Conservation (phyloP, 2,888 invertebrate genomes). For the Physocephala rufipes region DNA sequence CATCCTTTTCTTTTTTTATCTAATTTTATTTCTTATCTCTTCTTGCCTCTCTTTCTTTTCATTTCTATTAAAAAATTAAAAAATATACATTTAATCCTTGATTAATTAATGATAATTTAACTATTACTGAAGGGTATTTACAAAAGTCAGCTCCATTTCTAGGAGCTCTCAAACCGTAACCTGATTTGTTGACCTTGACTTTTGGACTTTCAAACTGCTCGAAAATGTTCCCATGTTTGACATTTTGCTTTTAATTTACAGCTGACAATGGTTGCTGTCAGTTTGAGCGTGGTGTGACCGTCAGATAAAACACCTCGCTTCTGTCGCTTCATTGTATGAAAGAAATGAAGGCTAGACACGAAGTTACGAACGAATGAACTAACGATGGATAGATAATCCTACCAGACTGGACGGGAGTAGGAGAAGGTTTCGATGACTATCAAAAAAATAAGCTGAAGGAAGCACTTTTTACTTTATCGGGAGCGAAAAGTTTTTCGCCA, state of each 20-base stretch:
- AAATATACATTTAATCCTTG: too few species aligned
- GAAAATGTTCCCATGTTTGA: conserved; percentile 13
- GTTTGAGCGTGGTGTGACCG: background rate
- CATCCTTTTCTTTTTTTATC: too few species aligned
- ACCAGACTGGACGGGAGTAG: conserved; percentile 18
- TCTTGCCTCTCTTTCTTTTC: too few species aligned
- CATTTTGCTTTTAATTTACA: conserved; percentile 29
- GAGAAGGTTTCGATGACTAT: conserved; percentile 39
- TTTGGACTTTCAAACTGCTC: conserved; percentile 24
- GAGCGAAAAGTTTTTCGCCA: conserved; percentile 35
- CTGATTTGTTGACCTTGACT: conserved; percentile 34
- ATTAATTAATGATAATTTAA: too few species aligned
- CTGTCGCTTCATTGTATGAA: background rate
- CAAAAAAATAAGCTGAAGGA: conserved; percentile 52
- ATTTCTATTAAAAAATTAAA: too few species aligned
- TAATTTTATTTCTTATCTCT: too few species aligned
- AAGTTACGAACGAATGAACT: too few species aligned
- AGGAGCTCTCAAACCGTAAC: too few species aligned
- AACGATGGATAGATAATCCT: conserved; percentile 21
- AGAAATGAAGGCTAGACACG: too few species aligned
- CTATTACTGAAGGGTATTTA: too few species aligned
- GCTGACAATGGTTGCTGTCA: conserved; percentile 27
- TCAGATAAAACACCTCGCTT: conserved; percentile 26
- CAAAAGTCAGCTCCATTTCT: too few species aligned
- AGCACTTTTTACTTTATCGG: conserved; percentile 41